A percentile compares a stretch with the other conserved stretches of the same genome.
Evolutionary conservation across 2,113 vertebrate species (phyloP).

Genomic region (Noturus placidus): DNA sequence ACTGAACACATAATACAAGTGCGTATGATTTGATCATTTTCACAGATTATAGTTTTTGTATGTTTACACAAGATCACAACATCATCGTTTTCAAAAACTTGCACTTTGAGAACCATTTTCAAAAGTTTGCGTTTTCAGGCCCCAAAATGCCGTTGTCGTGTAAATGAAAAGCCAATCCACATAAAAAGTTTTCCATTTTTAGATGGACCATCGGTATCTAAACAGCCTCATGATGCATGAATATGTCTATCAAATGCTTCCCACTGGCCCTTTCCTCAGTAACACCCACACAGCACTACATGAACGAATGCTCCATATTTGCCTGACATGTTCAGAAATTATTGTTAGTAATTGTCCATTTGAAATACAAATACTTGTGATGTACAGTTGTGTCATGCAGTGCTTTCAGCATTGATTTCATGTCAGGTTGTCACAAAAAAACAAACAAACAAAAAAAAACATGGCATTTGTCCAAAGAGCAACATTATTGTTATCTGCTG

Average conservation of each 20-base stretch:
- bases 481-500: neutral
- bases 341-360: conserved; percentile 15
- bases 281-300: neutral
- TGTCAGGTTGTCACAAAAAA: neutral
- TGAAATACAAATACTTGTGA: conserved; percentile 13
- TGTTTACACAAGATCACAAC: too few species aligned
- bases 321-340: neutral
- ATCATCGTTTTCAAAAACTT: too few species aligned
- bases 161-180: too few species aligned
- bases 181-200: too few species aligned
- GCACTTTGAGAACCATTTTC: too few species aligned
- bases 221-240: neutral
- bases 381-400: neutral
- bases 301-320: neutral
- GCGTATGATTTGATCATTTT: too few species aligned
- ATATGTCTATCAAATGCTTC: neutral
- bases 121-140: too few species aligned
- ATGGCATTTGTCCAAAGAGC: too few species aligned
- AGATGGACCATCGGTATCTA: neutral
- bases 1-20: too few species aligned
- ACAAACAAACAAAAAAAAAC: too few species aligned
- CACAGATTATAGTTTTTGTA: too few species aligned
- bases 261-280: neutral
- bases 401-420: conserved; percentile 13
- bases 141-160: too few species aligned